Conservation (phyloP, 1,140 invertebrate genomes). For the Tetragnatha versicolor region DNA sequence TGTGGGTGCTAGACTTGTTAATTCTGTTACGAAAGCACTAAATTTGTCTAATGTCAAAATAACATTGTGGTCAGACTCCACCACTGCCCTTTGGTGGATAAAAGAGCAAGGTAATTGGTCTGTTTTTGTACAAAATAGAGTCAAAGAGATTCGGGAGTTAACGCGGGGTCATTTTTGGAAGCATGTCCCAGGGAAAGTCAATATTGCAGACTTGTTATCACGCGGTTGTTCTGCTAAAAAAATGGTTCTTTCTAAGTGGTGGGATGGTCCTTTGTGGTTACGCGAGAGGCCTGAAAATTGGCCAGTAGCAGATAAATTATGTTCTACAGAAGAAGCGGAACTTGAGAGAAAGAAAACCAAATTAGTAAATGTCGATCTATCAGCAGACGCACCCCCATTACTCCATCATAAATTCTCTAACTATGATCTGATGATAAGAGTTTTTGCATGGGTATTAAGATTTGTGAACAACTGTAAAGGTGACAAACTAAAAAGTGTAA, state of each 20-base stretch:
- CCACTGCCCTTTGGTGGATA: conserved; percentile 20
- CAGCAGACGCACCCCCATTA: not conserved
- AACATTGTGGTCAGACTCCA: conserved; percentile 1
- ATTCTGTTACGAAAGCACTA: not conserved
- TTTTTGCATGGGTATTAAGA: not conserved
- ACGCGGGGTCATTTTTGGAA: not conserved
- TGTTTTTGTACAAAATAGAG: not conserved
- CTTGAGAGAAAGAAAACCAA: not conserved
- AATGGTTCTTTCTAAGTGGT: not conserved
- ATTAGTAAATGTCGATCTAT: not conserved
- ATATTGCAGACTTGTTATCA: conserved; percentile 12
- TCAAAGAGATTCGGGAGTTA: conserved; percentile 14
- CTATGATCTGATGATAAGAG: conserved; percentile 5
- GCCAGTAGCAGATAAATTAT: not conserved
- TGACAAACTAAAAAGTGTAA: not conserved
- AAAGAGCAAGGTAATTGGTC: conserved; percentile 3
- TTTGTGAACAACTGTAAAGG: conserved; percentile 17
- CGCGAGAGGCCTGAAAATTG: not conserved
- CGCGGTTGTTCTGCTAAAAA: not conserved
- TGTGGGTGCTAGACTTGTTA: not conserved
- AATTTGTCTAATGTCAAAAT: not conserved
- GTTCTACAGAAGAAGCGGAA: not conserved
- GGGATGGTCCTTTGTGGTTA: not conserved
- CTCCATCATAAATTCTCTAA: not conserved
- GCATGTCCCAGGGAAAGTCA: conserved; percentile 12